Evolutionary conservation across 2,797 vertebrate genomes (phyloP).

Genomic region (Alectoris magna): DNA sequence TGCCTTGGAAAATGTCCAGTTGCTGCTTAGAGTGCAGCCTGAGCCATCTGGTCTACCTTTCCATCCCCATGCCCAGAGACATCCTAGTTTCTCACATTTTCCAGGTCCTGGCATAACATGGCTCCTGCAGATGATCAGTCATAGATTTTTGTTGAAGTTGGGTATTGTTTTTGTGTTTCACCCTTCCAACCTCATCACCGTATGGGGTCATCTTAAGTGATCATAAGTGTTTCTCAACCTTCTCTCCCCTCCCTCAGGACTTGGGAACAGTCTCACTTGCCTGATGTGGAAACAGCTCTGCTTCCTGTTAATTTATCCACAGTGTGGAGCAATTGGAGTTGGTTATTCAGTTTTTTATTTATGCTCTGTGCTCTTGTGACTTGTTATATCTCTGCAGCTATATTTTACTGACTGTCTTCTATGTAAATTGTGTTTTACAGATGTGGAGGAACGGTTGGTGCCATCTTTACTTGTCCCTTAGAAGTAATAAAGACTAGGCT

Average conservation of each 20-base stretch:
- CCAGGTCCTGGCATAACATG: not conserved
- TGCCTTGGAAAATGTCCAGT: conserved; percentile 76
- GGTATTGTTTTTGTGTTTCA: not conserved
- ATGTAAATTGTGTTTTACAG: conserved; percentile 72
- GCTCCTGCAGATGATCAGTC: not conserved
- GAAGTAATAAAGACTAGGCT: conserved; percentile 96
- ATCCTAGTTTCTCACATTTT: not conserved
- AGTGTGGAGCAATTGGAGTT: rapidly evolving
- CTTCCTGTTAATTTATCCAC: not conserved
- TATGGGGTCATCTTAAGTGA: not conserved
- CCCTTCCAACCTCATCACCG: not conserved
- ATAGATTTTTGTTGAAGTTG: not conserved
- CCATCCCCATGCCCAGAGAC: not conserved
- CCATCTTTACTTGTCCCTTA: conserved; percentile 94
- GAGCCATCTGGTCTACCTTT: not conserved
- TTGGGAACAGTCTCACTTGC: not conserved
- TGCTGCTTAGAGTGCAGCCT: conserved; percentile 59
- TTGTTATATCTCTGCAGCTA: not conserved
- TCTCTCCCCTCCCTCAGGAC: not conserved
- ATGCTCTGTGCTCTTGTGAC: not conserved
- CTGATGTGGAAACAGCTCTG: not conserved
- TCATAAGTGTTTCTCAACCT: not conserved
- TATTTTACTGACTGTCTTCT: not conserved
- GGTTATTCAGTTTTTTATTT: not conserved
- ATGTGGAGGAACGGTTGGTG: conserved; percentile 96